Conservation (phyloP, 2,888 invertebrate species). For the Zaprionus bogoriensis region DNA sequence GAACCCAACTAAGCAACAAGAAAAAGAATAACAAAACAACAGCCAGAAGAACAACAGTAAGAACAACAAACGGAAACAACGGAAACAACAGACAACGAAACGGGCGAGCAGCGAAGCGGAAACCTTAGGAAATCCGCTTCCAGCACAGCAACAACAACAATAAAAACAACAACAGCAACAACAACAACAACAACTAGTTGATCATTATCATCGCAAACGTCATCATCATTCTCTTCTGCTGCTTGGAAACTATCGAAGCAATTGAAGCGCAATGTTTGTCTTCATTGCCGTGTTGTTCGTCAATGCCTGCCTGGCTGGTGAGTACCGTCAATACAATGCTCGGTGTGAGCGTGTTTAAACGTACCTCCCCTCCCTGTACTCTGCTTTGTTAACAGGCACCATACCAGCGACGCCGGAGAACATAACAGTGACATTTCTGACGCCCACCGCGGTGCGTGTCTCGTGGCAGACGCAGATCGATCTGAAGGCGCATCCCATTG, state of each 20-base stretch:
- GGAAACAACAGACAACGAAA: slow-evolving; percentile 11
- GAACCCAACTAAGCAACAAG: slow-evolving; percentile 15
- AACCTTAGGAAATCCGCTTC: slow-evolving; percentile 56
- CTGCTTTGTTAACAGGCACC: no score
- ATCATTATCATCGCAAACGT: slow-evolving; percentile 28
- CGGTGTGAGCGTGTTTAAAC: not conserved
- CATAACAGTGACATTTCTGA: slow-evolving; percentile 93
- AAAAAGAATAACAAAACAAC: not conserved
- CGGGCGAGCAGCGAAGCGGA: slow-evolving; percentile 43
- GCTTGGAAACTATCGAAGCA: slow-evolving; percentile 38
- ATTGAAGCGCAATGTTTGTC: slow-evolving; percentile 79
- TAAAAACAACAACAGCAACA: slow-evolving; percentile 11
- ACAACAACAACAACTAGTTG: slow-evolving; percentile 1
- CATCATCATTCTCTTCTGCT: no score
- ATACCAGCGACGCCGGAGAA: slow-evolving; percentile 92
- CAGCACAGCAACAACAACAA: slow-evolving; percentile 1
- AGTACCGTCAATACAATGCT: slow-evolving; percentile 58
- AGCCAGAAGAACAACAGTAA: not conserved
- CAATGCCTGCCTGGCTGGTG: slow-evolving; percentile 83
- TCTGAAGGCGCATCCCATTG: slow-evolving; percentile 85
- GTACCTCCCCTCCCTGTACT: not conserved
- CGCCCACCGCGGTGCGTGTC: slow-evolving; percentile 92
- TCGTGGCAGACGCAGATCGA: slow-evolving; percentile 93
- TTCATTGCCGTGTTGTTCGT: slow-evolving; percentile 81
- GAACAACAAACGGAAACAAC: slow-evolving; percentile 12